A percentile compares a stretch with the other conserved stretches of the same genome.
Conservation (phyloP, 1,140 invertebrate genomes). For the Camponotus pennsylvanicus region DNA sequence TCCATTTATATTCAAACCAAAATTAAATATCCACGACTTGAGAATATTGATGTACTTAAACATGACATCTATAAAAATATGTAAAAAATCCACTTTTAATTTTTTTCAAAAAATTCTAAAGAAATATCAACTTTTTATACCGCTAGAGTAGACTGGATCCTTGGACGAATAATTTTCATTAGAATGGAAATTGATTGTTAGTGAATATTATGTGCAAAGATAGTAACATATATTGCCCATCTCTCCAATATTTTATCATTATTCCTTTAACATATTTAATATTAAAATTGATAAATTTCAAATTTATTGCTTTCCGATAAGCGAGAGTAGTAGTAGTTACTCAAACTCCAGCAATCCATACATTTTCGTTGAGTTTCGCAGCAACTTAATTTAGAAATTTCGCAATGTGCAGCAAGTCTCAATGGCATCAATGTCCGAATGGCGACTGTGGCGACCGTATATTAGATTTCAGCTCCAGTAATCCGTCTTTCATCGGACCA, state of each 20-base stretch:
- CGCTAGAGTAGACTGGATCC: too few relatives aligned
- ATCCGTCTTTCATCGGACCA: slow-evolving; percentile 58
- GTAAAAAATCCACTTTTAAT: too few relatives aligned
- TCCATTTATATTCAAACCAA: too few relatives aligned
- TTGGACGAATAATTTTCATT: background rate
- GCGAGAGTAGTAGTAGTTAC: background rate
- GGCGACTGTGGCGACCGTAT: background rate
- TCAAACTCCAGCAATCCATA: background rate
- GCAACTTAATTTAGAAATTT: slow-evolving; percentile 28
- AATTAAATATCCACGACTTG: too few relatives aligned
- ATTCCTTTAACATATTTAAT: background rate
- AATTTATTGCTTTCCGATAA: background rate
- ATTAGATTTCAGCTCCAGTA: slow-evolving; percentile 42
- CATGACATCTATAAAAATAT: too few relatives aligned
- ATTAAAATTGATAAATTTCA: too few relatives aligned
- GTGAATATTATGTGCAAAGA: too few relatives aligned
- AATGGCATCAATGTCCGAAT: background rate
- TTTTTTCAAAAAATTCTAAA: too few relatives aligned
- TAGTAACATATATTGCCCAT: too few relatives aligned
- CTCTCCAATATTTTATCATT: background rate
- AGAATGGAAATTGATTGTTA: background rate
- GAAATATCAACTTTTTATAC: too few relatives aligned
- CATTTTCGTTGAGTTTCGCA: background rate
- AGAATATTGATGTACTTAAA: too few relatives aligned
- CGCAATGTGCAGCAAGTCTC: background rate